Evolutionary conservation across 2,888 invertebrate genomes (phyloP).

Genomic region (Lycocerus yunnanus): DNA sequence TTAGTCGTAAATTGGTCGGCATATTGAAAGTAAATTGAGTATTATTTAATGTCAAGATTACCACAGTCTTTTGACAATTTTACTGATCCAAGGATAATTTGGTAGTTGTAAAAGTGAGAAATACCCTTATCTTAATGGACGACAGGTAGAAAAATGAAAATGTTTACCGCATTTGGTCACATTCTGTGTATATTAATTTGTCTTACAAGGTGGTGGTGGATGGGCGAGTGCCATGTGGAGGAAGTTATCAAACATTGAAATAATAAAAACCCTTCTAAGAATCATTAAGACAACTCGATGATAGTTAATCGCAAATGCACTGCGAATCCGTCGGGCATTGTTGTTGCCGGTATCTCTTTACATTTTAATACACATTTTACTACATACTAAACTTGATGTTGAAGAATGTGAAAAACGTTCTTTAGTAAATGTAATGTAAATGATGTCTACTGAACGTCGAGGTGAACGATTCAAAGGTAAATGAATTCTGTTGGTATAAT

Average conservation of each 20-base stretch:
- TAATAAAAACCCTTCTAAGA: neutral
- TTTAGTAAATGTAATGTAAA: constrained; percentile 6
- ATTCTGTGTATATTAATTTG: neutral
- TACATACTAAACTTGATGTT: constrained; percentile 21
- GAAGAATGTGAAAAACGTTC: constrained; percentile 19
- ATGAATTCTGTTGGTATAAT: neutral
- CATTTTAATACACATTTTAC: constrained; percentile 30
- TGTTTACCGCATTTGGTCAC: neutral
- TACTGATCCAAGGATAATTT: neutral
- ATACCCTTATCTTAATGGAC: neutral
- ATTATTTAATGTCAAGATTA: neutral
- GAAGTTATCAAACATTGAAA: neutral
- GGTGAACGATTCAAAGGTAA: constrained; percentile 13
- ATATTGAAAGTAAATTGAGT: neutral
- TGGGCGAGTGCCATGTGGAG: neutral
- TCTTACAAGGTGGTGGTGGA: neutral
- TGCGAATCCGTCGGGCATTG: constrained; percentile 34
- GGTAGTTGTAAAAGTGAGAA: neutral
- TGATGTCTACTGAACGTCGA: constrained; percentile 19
- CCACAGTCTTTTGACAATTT: neutral
- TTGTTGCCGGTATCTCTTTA: constrained; percentile 29
- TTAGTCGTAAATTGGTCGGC: neutral
- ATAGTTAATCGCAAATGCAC: constrained; percentile 42
- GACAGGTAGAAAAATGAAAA: neutral
- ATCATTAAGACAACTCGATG: constrained; percentile 21